phyloP scores from a whole-genome alignment of 1,140 invertebrate genomes.

The Colletes gigas region DNA sequence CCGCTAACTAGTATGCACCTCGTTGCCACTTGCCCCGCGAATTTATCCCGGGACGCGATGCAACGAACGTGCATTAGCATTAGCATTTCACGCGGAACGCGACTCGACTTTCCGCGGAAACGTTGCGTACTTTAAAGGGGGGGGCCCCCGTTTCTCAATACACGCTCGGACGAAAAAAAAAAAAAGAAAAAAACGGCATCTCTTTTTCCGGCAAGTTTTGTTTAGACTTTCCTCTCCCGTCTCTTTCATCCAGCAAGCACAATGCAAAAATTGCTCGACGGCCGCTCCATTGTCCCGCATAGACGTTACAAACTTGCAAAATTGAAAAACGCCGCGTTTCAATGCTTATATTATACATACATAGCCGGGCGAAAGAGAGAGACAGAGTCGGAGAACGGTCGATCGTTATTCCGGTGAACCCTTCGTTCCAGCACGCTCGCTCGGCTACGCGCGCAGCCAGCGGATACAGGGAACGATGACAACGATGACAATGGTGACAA shows the following conservation, averaged over 20 bases:
- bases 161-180: neutral
- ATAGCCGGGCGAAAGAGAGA: neutral
- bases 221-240: constrained; percentile 19
- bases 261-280: constrained; percentile 49
- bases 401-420: constrained; percentile 51
- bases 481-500: constrained; percentile 67
- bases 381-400: constrained; percentile 9
- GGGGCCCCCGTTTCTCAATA: neutral
- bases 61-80: constrained; percentile 47
- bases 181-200: neutral
- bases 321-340: constrained; percentile 48
- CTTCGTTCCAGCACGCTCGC: constrained; percentile 26
- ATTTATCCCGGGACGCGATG: constrained; percentile 30
- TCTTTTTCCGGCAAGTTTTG: constrained; percentile 18
- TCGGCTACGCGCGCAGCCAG: constrained; percentile 14
- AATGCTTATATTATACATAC: constrained; percentile 46
- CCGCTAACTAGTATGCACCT: constrained; percentile 12
- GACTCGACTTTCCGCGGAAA: constrained; percentile 8
- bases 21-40: constrained; percentile 1
- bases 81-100: constrained; percentile 32
- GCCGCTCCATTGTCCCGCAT: constrained; percentile 38
- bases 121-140: constrained; percentile 1
- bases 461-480: constrained; percentile 58
- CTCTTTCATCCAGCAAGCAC: constrained; percentile 36
- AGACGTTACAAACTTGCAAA: constrained; percentile 48